These are phyloP conservation scores for Drosophila ustulata DNA, from an alignment of 2,888 invertebrate genomes.

Conservation along the genomic window DNA sequence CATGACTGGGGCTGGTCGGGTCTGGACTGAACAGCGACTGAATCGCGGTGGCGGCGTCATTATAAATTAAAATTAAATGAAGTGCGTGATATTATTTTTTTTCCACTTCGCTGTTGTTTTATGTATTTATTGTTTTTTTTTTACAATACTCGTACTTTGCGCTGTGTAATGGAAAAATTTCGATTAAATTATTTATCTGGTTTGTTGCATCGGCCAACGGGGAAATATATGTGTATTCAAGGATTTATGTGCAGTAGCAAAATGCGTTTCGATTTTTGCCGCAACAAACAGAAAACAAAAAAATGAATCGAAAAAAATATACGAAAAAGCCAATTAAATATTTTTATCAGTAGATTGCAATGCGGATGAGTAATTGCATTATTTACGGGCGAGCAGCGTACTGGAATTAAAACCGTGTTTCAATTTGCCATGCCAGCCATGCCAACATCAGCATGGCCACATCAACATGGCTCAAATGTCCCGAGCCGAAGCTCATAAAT, in stretches of 20 bases:
- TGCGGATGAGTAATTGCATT: slow-evolving; percentile 78
- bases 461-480: slow-evolving; percentile 56
- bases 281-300: slow-evolving; percentile 8
- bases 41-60: slow-evolving; percentile 62
- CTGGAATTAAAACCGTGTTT: slow-evolving; percentile 68
- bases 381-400: slow-evolving; percentile 60
- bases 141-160: slow-evolving; percentile 29
- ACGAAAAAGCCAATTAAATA: slow-evolving; percentile 75
- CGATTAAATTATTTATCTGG: slow-evolving; percentile 81
- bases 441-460: slow-evolving; percentile 14
- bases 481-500: slow-evolving; percentile 61
- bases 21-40: neutral
- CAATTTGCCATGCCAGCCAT: slow-evolving; percentile 60
- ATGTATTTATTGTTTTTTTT: neutral
- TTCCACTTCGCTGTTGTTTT: slow-evolving; percentile 2
- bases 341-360: slow-evolving; percentile 80
- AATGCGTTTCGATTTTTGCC: slow-evolving; percentile 71
- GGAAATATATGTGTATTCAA: slow-evolving; percentile 25
- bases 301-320: slow-evolving; percentile 25
- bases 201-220: slow-evolving; percentile 56
- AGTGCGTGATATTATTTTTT: slow-evolving; percentile 69
- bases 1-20: slow-evolving; percentile 44
- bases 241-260: slow-evolving; percentile 73
- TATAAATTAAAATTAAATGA: slow-evolving; percentile 81
- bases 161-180: slow-evolving; percentile 65